Percentiles rank a stretch among this genome's conserved stretches.
Evolutionary conservation across 1,140 invertebrate genomes (phyloP).

Genomic region (Aphelenchoides besseyi): DNA sequence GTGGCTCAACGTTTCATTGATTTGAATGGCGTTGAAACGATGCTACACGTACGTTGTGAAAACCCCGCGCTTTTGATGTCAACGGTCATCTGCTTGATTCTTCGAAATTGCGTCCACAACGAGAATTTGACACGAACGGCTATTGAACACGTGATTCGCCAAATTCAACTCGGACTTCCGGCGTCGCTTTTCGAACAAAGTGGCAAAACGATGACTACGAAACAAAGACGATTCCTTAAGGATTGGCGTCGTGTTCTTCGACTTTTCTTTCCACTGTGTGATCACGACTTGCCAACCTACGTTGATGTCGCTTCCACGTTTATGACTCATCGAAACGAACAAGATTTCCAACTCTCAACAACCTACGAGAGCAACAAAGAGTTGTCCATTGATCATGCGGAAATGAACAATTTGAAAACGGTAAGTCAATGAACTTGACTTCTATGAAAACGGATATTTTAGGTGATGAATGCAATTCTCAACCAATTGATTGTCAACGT

Average conservation of each 20-base stretch:
- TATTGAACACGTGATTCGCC: neutral
- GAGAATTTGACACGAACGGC: neutral
- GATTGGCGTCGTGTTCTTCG: neutral
- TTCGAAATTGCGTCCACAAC: constrained; percentile 12
- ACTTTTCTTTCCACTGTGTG: constrained; percentile 6
- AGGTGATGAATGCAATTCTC: constrained; percentile 1
- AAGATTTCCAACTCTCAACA: neutral
- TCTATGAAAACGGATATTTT: too few species aligned
- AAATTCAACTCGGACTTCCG: neutral
- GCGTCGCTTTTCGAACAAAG: neutral
- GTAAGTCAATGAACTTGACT: neutral
- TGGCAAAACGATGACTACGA: neutral
- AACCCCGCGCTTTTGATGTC: constrained; percentile 9
- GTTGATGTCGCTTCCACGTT: neutral
- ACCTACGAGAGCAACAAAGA: neutral
- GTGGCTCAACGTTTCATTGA: constrained; percentile 11
- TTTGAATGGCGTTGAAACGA: neutral
- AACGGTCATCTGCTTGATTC: constrained; percentile 11
- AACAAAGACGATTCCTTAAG: neutral
- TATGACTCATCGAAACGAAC: neutral
- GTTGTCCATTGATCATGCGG: neutral
- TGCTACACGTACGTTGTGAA: constrained; percentile 8
- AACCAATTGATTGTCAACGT: neutral
- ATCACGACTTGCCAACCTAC: neutral
- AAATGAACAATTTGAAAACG: constrained; percentile 1